Base-by-base conservation (phyloP, 2,113 vertebrate genomes). In the Oriolus oriolus region DNA sequence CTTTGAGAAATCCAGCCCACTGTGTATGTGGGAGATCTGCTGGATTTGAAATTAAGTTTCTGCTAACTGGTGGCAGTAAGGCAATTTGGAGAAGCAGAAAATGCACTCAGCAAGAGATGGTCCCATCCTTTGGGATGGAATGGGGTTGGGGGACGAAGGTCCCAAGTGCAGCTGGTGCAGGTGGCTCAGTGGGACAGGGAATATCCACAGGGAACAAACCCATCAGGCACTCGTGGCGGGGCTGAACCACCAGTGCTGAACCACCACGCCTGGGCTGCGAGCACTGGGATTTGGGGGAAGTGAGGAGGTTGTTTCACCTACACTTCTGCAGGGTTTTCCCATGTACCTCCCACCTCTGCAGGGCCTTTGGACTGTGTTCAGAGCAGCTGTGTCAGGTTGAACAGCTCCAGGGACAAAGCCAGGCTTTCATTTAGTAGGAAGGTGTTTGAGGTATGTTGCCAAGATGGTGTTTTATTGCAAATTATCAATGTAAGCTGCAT, bases 381-480 rank as follows among this genome's bases (percentile, higher is more conserved):
- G 84, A 93, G 87, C 89, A 94, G 79, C 95, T 89, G 82, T 11
- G 64, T 63, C 79, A 84, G 94, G 69, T 28, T 70, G 71, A 91
- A 26, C 75, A 64, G 47, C 96, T 95, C 75, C 89, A 90, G 80
- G 71, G 77, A 92, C 89, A 61, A 74, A 66, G 47, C 21, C 50
- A 89, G 86, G 87, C 88, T 96, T 93, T 90, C 82, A 81, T 81
- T 88, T 63, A 45, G 10, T 18, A 64, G 80, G 76, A 93, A 95
- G 77, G 73, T 92, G 90, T 94, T 87, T 90, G 90, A 59, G 69
- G 69, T 89, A 10, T 6, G 45, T 27, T 96, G 95, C 95, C 95
- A 95, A 81, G 86, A 44, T 52, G 66, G 57, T 87, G 88, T 85
- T 97, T 88, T 69, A 83, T 76, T 90, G 74, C 61, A 87, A 90